Evolutionary conservation across 2,888 invertebrate genomes (phyloP).

Genomic region (Tholera decimalis): DNA sequence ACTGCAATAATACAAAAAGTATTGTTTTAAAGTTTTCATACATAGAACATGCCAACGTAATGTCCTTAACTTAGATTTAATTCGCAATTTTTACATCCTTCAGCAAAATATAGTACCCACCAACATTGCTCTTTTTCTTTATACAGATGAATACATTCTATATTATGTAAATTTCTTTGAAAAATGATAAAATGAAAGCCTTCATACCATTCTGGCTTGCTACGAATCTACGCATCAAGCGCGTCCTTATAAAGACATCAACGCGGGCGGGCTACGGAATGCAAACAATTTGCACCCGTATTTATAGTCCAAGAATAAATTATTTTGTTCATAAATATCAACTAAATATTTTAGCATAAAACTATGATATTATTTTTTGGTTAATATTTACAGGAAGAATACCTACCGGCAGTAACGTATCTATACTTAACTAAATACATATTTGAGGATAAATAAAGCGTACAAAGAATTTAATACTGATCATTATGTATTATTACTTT

Average conservation of each 20-base stretch:
- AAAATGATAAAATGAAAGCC: constrained; percentile 18
- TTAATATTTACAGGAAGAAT: background rate
- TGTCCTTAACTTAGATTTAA: no score
- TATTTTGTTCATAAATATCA: background rate
- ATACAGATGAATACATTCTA: background rate
- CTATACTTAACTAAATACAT: no score
- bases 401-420: background rate
- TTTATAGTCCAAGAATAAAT: constrained; percentile 44
- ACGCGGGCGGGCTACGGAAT: constrained; percentile 77
- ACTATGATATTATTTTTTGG: background rate
- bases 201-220: constrained; percentile 36
- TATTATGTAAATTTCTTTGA: constrained; percentile 1
- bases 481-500: no score
- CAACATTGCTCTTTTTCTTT: background rate
- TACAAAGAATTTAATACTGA: no score
- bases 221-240: constrained; percentile 62
- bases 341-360: background rate
- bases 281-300: constrained; percentile 54
- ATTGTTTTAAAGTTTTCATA: background rate
- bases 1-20: background rate
- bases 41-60: no score
- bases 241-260: constrained; percentile 84
- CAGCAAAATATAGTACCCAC: background rate
- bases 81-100: no score
- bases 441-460: no score